These are phyloP conservation scores for Marisa cornuarietis DNA, from an alignment of 1,140 invertebrate genomes.

Conservation along the genomic window DNA sequence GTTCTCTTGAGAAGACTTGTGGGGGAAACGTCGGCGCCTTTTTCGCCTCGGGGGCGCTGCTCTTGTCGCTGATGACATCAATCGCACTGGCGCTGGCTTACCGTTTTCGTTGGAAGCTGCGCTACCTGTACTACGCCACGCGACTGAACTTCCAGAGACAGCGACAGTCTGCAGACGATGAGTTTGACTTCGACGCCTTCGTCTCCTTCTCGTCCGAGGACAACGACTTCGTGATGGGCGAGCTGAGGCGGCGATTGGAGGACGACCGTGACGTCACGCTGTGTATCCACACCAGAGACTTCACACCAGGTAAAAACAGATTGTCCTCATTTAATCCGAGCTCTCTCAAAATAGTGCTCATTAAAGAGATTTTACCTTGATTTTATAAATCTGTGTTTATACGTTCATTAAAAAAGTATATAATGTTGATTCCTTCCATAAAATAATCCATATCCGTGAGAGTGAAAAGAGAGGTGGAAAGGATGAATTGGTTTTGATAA, in stretches of 20 bases:
- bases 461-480: no score
- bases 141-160: constrained; percentile 26
- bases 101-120: constrained; percentile 43
- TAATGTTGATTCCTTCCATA: no score
- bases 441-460: no score
- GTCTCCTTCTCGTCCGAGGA: constrained; percentile 45
- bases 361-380: no score
- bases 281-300: constrained; percentile 52
- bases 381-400: no score
- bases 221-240: constrained; percentile 25
- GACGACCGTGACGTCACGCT: constrained; percentile 27
- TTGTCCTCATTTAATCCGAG: no score
- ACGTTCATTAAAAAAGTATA: no score
- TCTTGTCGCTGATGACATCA: constrained; percentile 17
- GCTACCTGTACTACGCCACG: constrained; percentile 45
- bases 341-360: no score
- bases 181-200: constrained; percentile 42
- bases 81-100: constrained; percentile 27
- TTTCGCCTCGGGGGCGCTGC: background rate
- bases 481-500: no score
- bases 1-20: constrained; percentile 30
- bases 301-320: constrained; percentile 32
- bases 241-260: constrained; percentile 31
- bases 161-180: background rate
- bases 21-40: constrained; percentile 20